phyloP scores from a whole-genome alignment of 2,888 invertebrate species.

The Lasioglossum pauxillum region DNA sequence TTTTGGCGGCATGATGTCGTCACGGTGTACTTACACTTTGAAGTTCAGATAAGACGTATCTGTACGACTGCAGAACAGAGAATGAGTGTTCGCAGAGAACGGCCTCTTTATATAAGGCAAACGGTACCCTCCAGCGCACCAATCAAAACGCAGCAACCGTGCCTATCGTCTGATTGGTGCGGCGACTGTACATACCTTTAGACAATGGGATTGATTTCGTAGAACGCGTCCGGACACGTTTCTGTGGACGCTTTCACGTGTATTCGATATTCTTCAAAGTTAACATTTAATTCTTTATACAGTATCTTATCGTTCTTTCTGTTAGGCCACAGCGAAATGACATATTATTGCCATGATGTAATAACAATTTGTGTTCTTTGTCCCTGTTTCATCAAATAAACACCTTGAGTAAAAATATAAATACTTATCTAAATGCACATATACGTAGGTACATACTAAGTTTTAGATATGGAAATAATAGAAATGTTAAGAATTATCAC shows the following conservation, averaged over 20 bases:
- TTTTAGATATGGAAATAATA: background rate
- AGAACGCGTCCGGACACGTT: background rate
- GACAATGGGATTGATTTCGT: slow-evolving; percentile 38
- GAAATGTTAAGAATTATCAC: background rate
- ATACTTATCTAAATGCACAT: background rate
- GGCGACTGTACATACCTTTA: background rate
- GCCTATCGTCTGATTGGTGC: slow-evolving; percentile 10
- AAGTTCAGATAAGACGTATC: fast-evolving
- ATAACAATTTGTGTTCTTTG: background rate
- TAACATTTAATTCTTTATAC: background rate
- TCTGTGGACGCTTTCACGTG: background rate
- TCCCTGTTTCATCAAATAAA: background rate
- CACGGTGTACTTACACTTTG: too few relatives aligned
- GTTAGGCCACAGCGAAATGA: background rate
- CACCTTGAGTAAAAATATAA: background rate
- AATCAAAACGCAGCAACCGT: background rate
- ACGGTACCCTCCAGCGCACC: background rate
- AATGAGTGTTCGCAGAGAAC: fast-evolving
- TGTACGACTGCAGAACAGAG: background rate
- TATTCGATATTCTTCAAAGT: slow-evolving; percentile 3
- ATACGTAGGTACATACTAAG: background rate
- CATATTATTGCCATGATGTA: background rate
- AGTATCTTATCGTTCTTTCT: background rate
- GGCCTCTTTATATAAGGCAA: background rate
- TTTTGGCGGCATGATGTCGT: slow-evolving; percentile 67